Conservation (phyloP, 2,888 invertebrate genomes). For the Thyatira batis region DNA sequence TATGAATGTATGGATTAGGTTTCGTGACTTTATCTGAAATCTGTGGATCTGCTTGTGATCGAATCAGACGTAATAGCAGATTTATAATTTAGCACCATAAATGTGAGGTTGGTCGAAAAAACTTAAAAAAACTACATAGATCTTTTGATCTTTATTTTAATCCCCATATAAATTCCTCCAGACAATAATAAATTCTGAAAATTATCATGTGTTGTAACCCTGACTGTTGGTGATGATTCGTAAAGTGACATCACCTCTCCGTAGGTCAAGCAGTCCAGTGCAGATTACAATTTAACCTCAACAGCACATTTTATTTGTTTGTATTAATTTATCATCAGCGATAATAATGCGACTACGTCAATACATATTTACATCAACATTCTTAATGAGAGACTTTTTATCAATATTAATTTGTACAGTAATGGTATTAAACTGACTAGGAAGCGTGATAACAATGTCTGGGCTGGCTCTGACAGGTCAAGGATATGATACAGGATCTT, state of each 20-base stretch:
- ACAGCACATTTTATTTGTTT: conserved; percentile 30
- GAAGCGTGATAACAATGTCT: conserved; percentile 46
- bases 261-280: conserved; percentile 29
- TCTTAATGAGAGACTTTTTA: conserved; percentile 34
- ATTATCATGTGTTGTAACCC: not conserved
- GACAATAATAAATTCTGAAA: not conserved
- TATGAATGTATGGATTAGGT: too few relatives aligned
- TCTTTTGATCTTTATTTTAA: too few relatives aligned
- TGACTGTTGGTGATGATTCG: not conserved
- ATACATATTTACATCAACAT: conserved; percentile 47
- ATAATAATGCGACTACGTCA: conserved; percentile 50
- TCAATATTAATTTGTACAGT: conserved; percentile 16
- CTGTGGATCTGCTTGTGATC: too few relatives aligned
- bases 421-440: conserved; percentile 26
- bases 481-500: conserved; percentile 6
- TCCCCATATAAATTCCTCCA: too few relatives aligned
- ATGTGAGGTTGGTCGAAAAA: too few relatives aligned
- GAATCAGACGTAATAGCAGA: too few relatives aligned
- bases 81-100: too few relatives aligned
- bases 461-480: conserved; percentile 17
- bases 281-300: conserved; percentile 16
- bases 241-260: conserved; percentile 21
- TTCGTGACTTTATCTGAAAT: too few relatives aligned
- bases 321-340: conserved; percentile 38
- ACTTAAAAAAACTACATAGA: too few relatives aligned